Percentiles rank a stretch among this genome's conserved stretches.
phyloP scores from a whole-genome alignment of 2,888 invertebrate genomes.

The Conomelus anceps region DNA sequence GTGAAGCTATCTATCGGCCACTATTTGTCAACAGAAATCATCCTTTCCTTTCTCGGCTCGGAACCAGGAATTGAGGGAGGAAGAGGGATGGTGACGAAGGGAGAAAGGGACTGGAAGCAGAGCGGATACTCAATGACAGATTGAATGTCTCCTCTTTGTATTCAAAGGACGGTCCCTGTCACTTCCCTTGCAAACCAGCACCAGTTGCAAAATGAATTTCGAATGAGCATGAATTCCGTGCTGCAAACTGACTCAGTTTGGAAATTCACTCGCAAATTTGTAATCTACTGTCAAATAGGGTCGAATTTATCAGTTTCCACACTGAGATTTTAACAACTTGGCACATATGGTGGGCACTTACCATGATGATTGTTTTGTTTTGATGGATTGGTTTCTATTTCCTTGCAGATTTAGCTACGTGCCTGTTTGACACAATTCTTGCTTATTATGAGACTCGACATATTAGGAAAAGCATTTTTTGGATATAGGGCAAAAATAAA shows the following conservation, averaged over 20 bases:
- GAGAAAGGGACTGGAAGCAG: neutral
- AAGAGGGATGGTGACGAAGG: neutral
- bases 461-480: no score
- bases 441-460: no score
- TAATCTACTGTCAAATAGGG: neutral
- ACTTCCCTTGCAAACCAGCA: neutral
- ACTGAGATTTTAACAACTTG: neutral
- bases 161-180: neutral
- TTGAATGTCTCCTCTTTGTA: neutral
- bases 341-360: no score
- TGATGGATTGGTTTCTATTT: no score
- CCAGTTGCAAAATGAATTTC: neutral
- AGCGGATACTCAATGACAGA: neutral
- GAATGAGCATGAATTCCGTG: neutral
- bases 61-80: no score
- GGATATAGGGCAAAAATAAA: no score
- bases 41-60: neutral
- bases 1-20: neutral
- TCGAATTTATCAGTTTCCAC: neutral
- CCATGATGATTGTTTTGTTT: no score
- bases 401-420: no score
- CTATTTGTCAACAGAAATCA: neutral
- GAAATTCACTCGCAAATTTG: neutral
- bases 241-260: neutral
- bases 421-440: no score